Conservation (phyloP, 2,113 vertebrate species). For the Peromyscus polionotus region DNA sequence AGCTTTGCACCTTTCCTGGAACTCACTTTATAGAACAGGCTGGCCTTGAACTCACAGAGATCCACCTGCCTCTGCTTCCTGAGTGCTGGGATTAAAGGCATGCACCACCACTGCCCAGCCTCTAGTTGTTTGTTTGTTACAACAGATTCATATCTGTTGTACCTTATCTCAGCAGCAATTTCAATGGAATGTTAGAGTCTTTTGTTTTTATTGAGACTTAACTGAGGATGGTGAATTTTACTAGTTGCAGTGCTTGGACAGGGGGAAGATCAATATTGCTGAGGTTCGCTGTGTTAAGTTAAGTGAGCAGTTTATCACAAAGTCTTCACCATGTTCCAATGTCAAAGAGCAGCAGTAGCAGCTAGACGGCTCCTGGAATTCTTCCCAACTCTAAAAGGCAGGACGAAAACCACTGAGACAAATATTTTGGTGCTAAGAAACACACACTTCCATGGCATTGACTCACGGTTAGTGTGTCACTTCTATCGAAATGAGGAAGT, state of each 20-base stretch:
- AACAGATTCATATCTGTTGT: background rate
- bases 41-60: too few species aligned
- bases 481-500: slow-evolving; percentile 76
- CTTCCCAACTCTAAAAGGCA: background rate
- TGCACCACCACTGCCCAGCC: too few species aligned
- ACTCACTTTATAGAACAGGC: too few species aligned
- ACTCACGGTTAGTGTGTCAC: slow-evolving; percentile 48
- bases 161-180: background rate
- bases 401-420: slow-evolving; percentile 6
- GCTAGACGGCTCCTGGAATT: background rate
- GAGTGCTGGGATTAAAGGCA: too few species aligned
- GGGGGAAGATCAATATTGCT: background rate
- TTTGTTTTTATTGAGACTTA: slow-evolving; percentile 4
- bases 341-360: background rate
- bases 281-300: background rate
- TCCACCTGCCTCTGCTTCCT: too few species aligned
- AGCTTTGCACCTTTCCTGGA: too few species aligned
- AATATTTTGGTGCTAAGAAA: slow-evolving; percentile 27
- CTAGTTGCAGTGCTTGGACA: background rate
- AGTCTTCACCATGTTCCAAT: background rate
- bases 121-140: background rate
- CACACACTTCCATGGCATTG: background rate
- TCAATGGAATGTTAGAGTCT: background rate
- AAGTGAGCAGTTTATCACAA: background rate
- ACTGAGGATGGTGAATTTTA: background rate